phyloP scores from a whole-genome alignment of 2,888 invertebrate species.

The Cephus runcator region DNA sequence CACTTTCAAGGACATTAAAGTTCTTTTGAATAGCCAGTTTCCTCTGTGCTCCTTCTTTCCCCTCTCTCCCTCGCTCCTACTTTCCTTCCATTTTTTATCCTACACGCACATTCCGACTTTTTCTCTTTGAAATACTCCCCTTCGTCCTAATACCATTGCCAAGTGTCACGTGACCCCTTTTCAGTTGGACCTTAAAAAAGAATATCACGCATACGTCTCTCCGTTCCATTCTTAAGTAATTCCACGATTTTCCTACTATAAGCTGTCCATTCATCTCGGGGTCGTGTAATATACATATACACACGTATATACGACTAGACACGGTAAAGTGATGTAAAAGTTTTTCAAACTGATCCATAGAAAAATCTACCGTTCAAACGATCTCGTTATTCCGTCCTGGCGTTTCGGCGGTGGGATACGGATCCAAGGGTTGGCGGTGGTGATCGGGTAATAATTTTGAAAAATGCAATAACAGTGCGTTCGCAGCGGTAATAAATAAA shows the following conservation, averaged over 20 bases:
- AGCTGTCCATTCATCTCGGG: neutral
- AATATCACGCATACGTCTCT: neutral
- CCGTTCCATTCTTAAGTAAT: neutral
- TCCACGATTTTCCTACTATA: neutral
- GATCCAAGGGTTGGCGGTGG: slow-evolving; percentile 26
- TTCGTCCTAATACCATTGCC: neutral
- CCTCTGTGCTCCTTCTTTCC: neutral
- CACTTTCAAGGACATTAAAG: slow-evolving; percentile 10
- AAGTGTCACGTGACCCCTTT: neutral
- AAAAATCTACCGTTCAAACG: neutral
- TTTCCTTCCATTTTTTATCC: neutral
- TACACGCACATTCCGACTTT: neutral
- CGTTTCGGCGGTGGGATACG: slow-evolving; percentile 3
- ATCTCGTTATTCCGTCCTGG: neutral
- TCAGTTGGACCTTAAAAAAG: neutral
- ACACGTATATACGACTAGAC: neutral
- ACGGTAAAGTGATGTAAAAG: neutral
- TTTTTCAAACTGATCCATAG: neutral
- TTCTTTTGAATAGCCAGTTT: slow-evolving; percentile 2
- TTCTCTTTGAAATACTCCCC: neutral
- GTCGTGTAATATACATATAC: neutral
- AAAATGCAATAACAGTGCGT: slow-evolving; percentile 63
- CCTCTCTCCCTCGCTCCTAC: neutral
- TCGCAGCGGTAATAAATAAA: slow-evolving; percentile 63
- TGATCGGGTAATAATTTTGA: slow-evolving; percentile 50